Evolutionary conservation across 2,113 vertebrate species (phyloP).

Genomic region (Lagenorhynchus albirostris): DNA sequence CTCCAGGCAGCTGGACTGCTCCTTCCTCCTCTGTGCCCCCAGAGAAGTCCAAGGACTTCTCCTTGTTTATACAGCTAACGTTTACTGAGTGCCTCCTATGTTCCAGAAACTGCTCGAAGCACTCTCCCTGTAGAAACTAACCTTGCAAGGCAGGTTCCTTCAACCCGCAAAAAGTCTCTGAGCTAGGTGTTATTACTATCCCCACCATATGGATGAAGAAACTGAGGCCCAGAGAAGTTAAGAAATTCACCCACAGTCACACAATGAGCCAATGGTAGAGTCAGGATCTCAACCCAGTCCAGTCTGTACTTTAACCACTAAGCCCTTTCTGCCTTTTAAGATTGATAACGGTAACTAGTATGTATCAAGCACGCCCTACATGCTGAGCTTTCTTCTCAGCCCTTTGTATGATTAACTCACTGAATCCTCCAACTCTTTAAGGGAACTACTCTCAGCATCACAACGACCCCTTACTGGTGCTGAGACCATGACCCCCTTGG

Average conservation of each 20-base stretch:
- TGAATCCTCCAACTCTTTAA: not conserved
- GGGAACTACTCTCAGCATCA: not conserved
- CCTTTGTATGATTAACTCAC: not conserved
- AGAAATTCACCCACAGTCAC: not conserved
- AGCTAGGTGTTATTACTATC: not conserved
- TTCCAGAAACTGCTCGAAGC: not conserved
- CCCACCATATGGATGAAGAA: not conserved
- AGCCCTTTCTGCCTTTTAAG: not conserved
- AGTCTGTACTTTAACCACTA: not conserved
- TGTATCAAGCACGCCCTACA: not conserved
- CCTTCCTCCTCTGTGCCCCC: not conserved
- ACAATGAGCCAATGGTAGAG: not conserved
- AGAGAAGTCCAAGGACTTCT: not conserved
- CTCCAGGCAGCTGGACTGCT: not conserved
- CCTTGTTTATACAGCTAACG: not conserved
- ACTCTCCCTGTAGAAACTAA: not conserved
- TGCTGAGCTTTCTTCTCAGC: not conserved
- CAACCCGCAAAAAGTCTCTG: not conserved
- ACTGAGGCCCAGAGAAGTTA: not conserved
- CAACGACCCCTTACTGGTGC: not conserved
- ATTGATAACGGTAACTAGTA: not conserved
- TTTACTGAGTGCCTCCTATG: not conserved
- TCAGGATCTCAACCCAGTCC: not conserved
- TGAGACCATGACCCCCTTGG: not conserved
- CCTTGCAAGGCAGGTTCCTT: not conserved